Conservation (phyloP, 2,113 vertebrate species). For the Plecotus auritus region DNA sequence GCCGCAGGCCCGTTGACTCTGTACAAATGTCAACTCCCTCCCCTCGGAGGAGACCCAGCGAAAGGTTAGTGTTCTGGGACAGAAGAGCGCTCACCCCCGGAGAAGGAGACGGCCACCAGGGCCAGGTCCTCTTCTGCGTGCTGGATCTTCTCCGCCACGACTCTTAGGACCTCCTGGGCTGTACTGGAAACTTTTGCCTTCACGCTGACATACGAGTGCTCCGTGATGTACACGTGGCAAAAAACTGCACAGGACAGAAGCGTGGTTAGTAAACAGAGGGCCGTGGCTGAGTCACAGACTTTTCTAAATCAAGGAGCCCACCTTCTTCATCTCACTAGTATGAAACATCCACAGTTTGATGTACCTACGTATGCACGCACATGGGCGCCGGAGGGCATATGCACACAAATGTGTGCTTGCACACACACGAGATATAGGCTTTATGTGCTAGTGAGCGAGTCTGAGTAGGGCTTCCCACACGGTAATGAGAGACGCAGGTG, state of each 20-base stretch:
- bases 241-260: conserved; percentile 83
- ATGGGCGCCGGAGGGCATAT: fast-evolving
- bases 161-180: conserved; percentile 90
- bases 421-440: background rate
- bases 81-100: conserved; percentile 86
- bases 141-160: conserved; percentile 91
- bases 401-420: background rate
- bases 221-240: conserved; percentile 91
- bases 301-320: background rate
- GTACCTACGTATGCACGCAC: too few relatives aligned
- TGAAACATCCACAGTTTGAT: background rate
- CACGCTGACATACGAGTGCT: conserved; percentile 94
- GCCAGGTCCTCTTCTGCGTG: conserved; percentile 87
- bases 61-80: conserved; percentile 39
- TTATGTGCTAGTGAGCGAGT: background rate
- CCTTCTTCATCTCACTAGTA: background rate
- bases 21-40: conserved; percentile 59
- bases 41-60: background rate
- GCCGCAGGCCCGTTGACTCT: conserved; percentile 32
- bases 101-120: conserved; percentile 86
- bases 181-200: conserved; percentile 84
- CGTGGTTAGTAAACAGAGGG: background rate
- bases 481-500: background rate
- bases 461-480: fast-evolving
- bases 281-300: background rate